Evolutionary conservation across 2,888 invertebrate genomes (phyloP), one percentile per base, ranked within the genome.

Genomic region (Noctua fimbriata): DNA sequence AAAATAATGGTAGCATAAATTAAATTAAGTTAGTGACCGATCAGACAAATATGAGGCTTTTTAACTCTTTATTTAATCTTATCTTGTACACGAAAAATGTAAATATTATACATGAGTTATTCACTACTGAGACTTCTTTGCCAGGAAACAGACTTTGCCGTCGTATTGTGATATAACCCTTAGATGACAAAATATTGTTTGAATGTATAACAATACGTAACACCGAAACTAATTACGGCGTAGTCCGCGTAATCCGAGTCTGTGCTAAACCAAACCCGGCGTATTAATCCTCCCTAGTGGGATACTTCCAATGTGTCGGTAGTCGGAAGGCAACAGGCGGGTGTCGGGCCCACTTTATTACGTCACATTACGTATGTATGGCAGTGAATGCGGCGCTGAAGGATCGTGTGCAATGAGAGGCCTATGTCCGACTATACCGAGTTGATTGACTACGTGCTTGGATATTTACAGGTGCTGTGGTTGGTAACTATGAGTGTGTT

Each of bases 151-250:
- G 36, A 36, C 18, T 47, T n/a, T 32, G 10, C 44, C 47, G 36
- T 21, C 4, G 16, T n/a, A 21, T 66, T 77, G 10, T 55, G n/a
- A 16, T 32, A 24, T 58, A 49, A 52, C 28, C 32, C 36, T 69
- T 70, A 78, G 47, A 66, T 73, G 78, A 58, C 75, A 77, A 84
- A 88, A 87, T 78, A 87, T 88, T 88, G 89, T 89, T 89, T 69
- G 32, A 65, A 49, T 88, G 82, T 87, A 85, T 88, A 87, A 85
- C 85, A 87, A 89, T 88, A 89, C 88, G 91, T 89, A 87, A 87
- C 89, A 87, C 90, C 85, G 84, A 92, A 92, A 92, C 91, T 93
- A 93, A 93, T 93, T 93, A 92, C 90, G 89, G 85, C 88, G 85
- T 90, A 93, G 91, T 90, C 90, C 87, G 83, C 84, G 89, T 93